A percentile compares a stretch with the other conserved stretches of the same genome.
These are phyloP conservation scores for Odontothrips loti DNA, from an alignment of 2,888 invertebrate species.

Conservation along the genomic window DNA sequence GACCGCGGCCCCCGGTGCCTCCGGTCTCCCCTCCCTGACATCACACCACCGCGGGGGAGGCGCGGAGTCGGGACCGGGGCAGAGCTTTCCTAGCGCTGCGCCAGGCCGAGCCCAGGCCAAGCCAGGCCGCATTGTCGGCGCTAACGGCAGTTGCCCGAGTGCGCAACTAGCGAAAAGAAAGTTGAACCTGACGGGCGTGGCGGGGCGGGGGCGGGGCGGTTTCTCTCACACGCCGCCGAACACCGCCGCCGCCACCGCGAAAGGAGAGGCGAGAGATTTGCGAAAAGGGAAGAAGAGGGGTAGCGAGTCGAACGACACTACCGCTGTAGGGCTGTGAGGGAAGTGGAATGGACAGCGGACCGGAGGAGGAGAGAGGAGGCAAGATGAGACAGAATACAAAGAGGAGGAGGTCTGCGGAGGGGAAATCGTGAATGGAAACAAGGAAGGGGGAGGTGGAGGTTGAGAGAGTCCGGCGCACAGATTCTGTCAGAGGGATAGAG, in stretches of 20 bases:
- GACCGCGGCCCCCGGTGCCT: neutral
- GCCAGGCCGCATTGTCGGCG: neutral
- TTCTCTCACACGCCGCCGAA: no score
- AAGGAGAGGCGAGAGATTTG: neutral
- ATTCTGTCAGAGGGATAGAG: neutral
- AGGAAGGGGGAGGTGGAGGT: neutral
- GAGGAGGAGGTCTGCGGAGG: neutral
- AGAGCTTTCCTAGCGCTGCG: no score
- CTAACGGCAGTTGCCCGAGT: conserved; percentile 6
- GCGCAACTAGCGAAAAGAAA: conserved; percentile 1
- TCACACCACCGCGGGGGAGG: no score
- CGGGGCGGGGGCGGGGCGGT: neutral
- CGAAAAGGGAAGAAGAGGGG: neutral
- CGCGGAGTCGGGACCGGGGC: no score
- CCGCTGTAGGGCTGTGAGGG: neutral
- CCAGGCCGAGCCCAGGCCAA: no score
- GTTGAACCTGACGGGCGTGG: neutral
- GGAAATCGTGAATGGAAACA: neutral
- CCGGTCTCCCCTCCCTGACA: neutral
- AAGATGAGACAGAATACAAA: conserved; percentile 3
- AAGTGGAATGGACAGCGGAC: neutral
- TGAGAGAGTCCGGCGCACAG: neutral
- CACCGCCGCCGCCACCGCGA: no score
- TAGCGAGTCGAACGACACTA: neutral
- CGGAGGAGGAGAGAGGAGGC: neutral